These are phyloP conservation scores for Scytalopus superciliaris DNA, from an alignment of 2,113 vertebrate species.

Conservation along the genomic window DNA sequence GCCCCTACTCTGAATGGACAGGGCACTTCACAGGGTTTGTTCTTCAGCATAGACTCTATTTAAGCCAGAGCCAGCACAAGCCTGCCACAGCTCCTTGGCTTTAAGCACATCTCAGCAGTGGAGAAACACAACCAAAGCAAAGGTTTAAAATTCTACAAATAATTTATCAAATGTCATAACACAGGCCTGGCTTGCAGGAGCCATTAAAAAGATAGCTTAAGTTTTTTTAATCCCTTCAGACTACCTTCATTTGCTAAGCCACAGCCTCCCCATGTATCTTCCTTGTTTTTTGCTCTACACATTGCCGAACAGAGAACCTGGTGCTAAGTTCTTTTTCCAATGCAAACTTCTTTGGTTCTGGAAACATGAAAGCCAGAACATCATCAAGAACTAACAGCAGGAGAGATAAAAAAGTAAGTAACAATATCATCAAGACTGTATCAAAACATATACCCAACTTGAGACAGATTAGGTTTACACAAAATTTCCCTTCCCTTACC, in stretches of 20 bases:
- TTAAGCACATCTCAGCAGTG: neutral
- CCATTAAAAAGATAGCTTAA: neutral
- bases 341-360: neutral
- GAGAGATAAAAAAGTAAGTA: neutral
- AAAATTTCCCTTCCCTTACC: neutral
- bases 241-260: neutral
- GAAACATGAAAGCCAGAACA: neutral
- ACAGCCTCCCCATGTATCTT: neutral
- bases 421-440: neutral
- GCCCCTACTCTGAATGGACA: fast-evolving
- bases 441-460: neutral
- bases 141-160: neutral
- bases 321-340: neutral
- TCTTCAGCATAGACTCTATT: neutral
- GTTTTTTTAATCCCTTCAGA: neutral
- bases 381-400: neutral
- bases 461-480: neutral
- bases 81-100: neutral
- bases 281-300: neutral
- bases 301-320: neutral
- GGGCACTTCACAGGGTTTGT: neutral
- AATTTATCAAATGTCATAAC: neutral
- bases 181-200: neutral
- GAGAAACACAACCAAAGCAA: neutral
- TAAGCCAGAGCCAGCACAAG: neutral